Evolutionary conservation across 2,797 vertebrate genomes (phyloP).

Genomic region (Cirrhinus molitorella): DNA sequence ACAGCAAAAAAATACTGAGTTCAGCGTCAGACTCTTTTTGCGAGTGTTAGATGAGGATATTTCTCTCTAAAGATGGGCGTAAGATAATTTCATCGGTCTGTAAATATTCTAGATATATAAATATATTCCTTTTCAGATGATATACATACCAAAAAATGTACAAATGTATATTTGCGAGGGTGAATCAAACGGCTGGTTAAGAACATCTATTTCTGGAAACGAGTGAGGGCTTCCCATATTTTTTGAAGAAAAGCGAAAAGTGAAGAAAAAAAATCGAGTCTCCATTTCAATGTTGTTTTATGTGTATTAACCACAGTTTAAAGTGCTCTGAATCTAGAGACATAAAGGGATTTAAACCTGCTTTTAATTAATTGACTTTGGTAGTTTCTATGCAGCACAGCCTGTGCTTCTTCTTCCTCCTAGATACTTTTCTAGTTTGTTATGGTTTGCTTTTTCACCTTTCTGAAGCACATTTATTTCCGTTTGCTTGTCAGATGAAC

Average conservation of each 20-base stretch:
- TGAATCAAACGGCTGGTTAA: conserved; percentile 55
- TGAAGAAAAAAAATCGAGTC: neutral
- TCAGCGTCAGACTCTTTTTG: conserved; percentile 66
- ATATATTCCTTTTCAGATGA: conserved; percentile 66
- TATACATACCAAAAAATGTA: conserved; percentile 71
- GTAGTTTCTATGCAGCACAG: conserved; percentile 15
- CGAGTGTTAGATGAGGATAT: conserved; percentile 49
- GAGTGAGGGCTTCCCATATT: conserved; percentile 67
- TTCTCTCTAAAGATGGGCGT: conserved; percentile 12
- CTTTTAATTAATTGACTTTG: neutral
- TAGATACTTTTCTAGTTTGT: neutral
- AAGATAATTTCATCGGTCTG: conserved; percentile 66
- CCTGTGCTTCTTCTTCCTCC: conserved; percentile 3
- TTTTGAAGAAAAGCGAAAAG: neutral
- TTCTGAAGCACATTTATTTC: neutral
- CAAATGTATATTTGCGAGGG: conserved; percentile 61
- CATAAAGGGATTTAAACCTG: neutral
- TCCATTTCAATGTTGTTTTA: conserved; percentile 2
- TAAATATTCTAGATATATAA: conserved; percentile 72
- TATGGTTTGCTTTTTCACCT: neutral
- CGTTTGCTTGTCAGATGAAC: conserved; percentile 8
- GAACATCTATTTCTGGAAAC: conserved; percentile 53
- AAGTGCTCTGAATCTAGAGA: neutral
- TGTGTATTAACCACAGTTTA: neutral
- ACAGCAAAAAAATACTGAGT: conserved; percentile 77